phyloP scores from a whole-genome alignment of 2,797 vertebrate genomes.

The Pogoniulus pusillus region DNA sequence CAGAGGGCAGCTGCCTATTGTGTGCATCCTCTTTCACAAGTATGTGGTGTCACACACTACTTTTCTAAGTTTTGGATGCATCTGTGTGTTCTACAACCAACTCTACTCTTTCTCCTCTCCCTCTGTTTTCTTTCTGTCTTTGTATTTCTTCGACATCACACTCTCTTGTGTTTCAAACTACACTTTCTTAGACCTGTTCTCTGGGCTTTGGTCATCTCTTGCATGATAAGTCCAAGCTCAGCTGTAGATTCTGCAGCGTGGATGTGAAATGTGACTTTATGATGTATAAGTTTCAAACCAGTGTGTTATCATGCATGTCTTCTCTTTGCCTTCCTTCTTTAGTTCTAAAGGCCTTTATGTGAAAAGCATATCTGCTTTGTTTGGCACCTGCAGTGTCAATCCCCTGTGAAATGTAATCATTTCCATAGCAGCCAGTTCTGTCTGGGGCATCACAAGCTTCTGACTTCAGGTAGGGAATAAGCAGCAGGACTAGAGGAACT shows the following conservation, averaged over 20 bases:
- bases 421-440: slow-evolving; percentile 24
- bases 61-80: neutral
- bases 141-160: neutral
- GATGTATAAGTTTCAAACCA: neutral
- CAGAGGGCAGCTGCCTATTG: neutral
- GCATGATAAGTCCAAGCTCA: neutral
- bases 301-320: neutral
- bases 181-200: neutral
- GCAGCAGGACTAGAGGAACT: slow-evolving; percentile 17
- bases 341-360: neutral
- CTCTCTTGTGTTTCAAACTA: neutral
- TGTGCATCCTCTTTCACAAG: neutral
- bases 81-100: neutral
- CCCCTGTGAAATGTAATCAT: slow-evolving; percentile 1
- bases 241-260: neutral
- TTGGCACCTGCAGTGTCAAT: slow-evolving; percentile 29
- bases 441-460: slow-evolving; percentile 50
- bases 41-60: neutral
- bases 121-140: neutral
- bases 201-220: neutral
- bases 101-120: rapidly evolving
- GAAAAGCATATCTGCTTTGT: neutral
- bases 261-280: neutral
- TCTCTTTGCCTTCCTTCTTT: neutral
- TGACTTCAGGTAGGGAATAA: slow-evolving; percentile 55